Evolutionary conservation across 2,113 vertebrate species (phyloP), one percentile per base, ranked within the genome.

Genomic region (Parus major): DNA sequence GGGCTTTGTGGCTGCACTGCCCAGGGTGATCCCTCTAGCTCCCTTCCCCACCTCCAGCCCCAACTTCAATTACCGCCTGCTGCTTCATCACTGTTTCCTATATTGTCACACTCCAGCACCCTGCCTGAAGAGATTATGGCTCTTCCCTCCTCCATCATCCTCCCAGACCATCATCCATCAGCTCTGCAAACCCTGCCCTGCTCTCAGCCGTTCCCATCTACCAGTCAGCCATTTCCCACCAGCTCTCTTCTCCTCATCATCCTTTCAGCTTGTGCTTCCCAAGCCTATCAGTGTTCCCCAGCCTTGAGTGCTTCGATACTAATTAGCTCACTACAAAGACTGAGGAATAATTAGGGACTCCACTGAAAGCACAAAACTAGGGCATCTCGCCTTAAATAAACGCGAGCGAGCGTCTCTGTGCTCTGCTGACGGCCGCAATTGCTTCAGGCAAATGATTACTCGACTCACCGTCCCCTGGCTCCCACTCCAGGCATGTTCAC

Each of bases 271-370:
- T 46, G 53, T 79, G 90, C 82, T 92, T 94, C 79, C 86, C 71
- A 65, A 92, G 91, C 85, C 93, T 95, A 92, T 88, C 82, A 86
- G 91, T 64, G 92, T 90, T 97, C 71, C 79, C 91, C 94, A 92
- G 93, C 84, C 93, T 76, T 60, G 84, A 92, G 83, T 93, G 82
- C 90, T 86, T 64, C 9, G 1, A 91, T 96, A 93, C 91, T 96
- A 97, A 97, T 97, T 97, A 97, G 88, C 82, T 92, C 57, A 19
- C 86, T 93, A 92, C 88, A 94, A 93, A 89, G 92, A 91, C 0
- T 73, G 83, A 89, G 87, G 82, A 95, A 95, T 97, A 96, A 97
- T 97, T 96, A 97, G 94, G 88, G 95, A 96, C 88, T 95, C 94
- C 84, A 72, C 57, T 69, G 83, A 85, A 97, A 95, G 92, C 91